Base-by-base conservation (phyloP, 2,888 invertebrate genomes). In the Lochmaea capreae region DNA sequence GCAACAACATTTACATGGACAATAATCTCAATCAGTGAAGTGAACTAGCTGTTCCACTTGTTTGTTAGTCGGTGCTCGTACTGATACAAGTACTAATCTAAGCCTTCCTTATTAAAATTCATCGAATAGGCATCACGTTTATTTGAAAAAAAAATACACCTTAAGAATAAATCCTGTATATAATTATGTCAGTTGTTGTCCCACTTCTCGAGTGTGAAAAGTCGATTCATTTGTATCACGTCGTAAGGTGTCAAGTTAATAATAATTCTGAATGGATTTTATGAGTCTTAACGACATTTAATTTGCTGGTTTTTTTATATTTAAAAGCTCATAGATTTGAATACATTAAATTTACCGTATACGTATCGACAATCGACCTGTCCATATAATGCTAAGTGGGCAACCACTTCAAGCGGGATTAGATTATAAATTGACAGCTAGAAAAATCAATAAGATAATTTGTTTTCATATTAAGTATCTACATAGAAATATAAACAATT, bases 211-310 rank as follows among this genome's bases (percentile, higher is more conserved):
- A 52, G 22, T 42, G 65, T 46, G 33, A 52, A 52, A 42, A 14
- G 42, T 57, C 67, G 39, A 67, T 67, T 67, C 57, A 67, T 57
- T 54, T 54, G 54, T 66, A 66, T 66, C 52, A 66, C 26, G 54
- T 66, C 66, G 33, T 26, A 52, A 54, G 33, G 66, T 66, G 54
- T 66, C 16, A 57, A 11, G 16, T 16, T 43, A 42, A 67, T 67
- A 39, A 33, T 57, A 67, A 54, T 42, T 57, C 57, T 18, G 33
- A 67, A 57, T 57, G 57, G 54, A 39, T 57, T 67, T 67, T 67
- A 67, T 67, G 57, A 57, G 26, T 39, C 11, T 54, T 26, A 54
- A 62, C 16, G 39, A 43, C 42, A 43, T 62, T n/a, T 62, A 18
- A 61, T 33, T n/a, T 61, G 14, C 26, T n/a, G 42, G 0, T 1